Evolutionary conservation across 2,888 invertebrate species (phyloP).

Genomic region (Tortricodes alternella): DNA sequence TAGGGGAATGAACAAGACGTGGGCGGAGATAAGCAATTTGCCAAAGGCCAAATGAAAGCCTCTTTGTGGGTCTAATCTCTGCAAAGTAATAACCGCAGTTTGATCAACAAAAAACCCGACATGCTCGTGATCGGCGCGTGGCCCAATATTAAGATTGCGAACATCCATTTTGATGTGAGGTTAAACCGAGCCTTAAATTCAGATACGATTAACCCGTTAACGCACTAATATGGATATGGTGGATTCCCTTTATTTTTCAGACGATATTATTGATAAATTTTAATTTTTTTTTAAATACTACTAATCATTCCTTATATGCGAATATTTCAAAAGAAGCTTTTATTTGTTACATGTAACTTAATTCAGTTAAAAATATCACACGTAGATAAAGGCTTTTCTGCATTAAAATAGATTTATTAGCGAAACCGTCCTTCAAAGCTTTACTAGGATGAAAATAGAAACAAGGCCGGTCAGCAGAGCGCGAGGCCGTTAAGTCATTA

Average conservation of each 20-base stretch:
- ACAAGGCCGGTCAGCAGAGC: conserved; percentile 54
- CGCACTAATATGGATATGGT: no score
- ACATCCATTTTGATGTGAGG: background rate
- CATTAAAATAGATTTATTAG: conserved; percentile 64
- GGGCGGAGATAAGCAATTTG: conserved; percentile 5
- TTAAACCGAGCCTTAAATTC: background rate
- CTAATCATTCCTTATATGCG: no score
- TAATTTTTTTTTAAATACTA: no score
- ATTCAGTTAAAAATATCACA: no score
- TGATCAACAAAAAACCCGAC: background rate
- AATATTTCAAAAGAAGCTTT: no score
- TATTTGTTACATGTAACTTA: no score
- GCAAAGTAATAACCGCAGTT: background rate
- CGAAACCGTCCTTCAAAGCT: conserved; percentile 57
- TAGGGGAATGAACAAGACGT: conserved; percentile 10
- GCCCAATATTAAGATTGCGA: background rate
- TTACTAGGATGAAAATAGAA: conserved; percentile 62
- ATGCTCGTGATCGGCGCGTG: background rate
- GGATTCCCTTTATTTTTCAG: no score
- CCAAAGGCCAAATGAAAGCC: background rate
- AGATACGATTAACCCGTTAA: background rate
- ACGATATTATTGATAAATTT: background rate
- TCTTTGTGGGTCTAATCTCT: background rate
- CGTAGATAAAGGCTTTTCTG: no score
- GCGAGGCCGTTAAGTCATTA: conserved; percentile 47